Base-by-base conservation (phyloP, 1,140 invertebrate species). In the Drosophila azteca region DNA sequence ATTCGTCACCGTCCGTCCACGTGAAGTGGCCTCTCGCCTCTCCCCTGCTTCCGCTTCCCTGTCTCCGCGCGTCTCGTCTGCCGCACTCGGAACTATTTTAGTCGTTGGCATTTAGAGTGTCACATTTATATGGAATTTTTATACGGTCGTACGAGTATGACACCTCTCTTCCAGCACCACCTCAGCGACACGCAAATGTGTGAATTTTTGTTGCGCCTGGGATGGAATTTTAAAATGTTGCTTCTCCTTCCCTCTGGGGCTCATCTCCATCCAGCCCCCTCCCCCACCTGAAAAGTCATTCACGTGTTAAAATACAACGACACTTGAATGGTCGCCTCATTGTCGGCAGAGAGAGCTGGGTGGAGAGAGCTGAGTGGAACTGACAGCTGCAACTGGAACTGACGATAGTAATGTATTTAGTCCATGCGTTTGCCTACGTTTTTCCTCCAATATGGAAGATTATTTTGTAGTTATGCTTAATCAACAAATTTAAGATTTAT, bases 41-140 rank as follows among this genome's bases (percentile, higher is more conserved):
- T 20, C 17, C 0, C 17, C 17, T 20, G n/a, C 17, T 20, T 1
- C 17, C 17, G 24, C 54, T 29, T 45, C 20, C 29, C 26, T 48
- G 11, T 15, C 20, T 17, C 31, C 26, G n/a, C 7, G 44, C 61
- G 15, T 29, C 46, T 39, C 31, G 2, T 39, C 57, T 45, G 45
- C 49, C 59, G 53, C 67, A 64, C 69, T 75, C 65, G 71, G 71
- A 79, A 87, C 79, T 87, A 88, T 87, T 87, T 87, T 83, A 77
- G 83, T 83, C 83, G 83, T 88, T 88, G 83, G 83, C 83, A 87
- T 87, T 87, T 87, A 77, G 83, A 87, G 83, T 87, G 84, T 83
- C 83, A 87, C 83, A 87, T 87, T 87, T 87, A 79, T 83, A 88
- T 87, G 83, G 83, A 61, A 88, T 77, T 87, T 87, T 87, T 88